These are phyloP conservation scores for Drosophila nikananu DNA, from an alignment of 1,140 invertebrate species.

Conservation along the genomic window DNA sequence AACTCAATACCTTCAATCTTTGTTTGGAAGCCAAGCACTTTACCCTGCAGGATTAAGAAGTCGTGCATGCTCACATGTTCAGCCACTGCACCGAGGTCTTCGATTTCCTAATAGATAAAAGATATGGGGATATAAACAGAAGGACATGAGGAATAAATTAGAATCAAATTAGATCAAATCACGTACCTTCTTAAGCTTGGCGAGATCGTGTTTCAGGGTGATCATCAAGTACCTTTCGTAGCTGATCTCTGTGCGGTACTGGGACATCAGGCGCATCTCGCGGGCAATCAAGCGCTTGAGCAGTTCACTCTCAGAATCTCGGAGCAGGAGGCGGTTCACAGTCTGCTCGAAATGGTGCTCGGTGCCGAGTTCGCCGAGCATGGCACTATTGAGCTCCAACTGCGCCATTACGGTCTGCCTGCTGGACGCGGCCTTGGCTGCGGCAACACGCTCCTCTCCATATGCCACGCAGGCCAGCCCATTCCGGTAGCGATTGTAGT, in stretches of 20 bases:
- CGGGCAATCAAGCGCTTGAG: background rate
- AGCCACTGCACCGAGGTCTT: background rate
- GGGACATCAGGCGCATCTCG: constrained; percentile 16
- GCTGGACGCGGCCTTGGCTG: background rate
- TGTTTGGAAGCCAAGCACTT: background rate
- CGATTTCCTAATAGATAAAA: background rate
- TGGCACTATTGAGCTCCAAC: background rate
- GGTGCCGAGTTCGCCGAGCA: background rate
- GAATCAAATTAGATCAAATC: too few species aligned
- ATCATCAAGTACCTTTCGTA: constrained; percentile 10
- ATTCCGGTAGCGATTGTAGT: background rate
- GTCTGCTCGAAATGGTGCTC: constrained; percentile 19
- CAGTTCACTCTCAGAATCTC: constrained; percentile 18
- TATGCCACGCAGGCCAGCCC: background rate
- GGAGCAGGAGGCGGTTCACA: background rate
- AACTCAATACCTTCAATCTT: constrained; percentile 41
- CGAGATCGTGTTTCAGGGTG: constrained; percentile 9
- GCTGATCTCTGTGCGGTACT: constrained; percentile 11
- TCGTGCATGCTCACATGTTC: constrained; percentile 15
- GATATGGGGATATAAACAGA: background rate
- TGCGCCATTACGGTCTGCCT: background rate
- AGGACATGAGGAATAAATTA: background rate
- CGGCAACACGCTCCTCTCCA: background rate
- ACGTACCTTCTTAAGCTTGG: constrained; percentile 5
- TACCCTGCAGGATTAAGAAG: constrained; percentile 17